Evolutionary conservation across 2,113 vertebrate genomes (phyloP).

Genomic region (Oncorhynchus tshawytscha): DNA sequence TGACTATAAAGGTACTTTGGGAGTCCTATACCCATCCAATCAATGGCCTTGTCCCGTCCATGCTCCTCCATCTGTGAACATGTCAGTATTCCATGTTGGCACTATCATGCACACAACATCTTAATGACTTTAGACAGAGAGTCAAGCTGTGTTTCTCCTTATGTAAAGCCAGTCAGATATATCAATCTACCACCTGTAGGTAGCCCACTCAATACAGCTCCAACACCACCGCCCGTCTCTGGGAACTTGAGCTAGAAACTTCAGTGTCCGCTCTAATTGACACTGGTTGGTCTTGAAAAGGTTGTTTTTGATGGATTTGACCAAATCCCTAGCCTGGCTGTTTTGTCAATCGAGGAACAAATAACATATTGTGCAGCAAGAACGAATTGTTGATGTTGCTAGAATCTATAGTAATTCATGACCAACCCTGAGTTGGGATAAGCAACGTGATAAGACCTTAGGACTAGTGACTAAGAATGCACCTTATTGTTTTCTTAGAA

Average conservation of each 20-base stretch:
- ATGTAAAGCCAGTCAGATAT: constrained; percentile 60
- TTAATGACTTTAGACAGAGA: constrained; percentile 64
- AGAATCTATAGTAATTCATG: not conserved
- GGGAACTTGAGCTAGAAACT: not conserved
- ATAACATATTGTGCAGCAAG: not conserved
- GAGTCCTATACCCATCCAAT: not conserved
- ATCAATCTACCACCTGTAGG: constrained; percentile 58
- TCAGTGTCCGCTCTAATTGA: not conserved
- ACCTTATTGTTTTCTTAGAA: constrained; percentile 38
- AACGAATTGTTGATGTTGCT: not conserved
- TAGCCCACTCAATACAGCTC: constrained; percentile 37
- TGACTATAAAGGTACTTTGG: too few species aligned
- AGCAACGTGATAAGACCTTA: constrained; percentile 30
- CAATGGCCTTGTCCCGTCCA: constrained; percentile 14
- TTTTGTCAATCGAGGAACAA: not conserved
- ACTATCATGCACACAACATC: constrained; percentile 51
- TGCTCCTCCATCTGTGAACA: constrained; percentile 45
- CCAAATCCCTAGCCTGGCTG: not conserved
- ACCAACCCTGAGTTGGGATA: constrained; percentile 39
- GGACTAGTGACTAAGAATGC: constrained; percentile 37
- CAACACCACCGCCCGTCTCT: constrained; percentile 1
- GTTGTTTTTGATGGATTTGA: not conserved
- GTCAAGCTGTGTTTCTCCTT: constrained; percentile 37
- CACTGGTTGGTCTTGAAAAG: not conserved
- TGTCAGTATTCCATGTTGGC: constrained; percentile 47